A percentile compares a stretch with the other conserved stretches of the same genome.
These are phyloP conservation scores for Sander lucioperca DNA, from an alignment of 2,113 vertebrate genomes.

Conservation along the genomic window DNA sequence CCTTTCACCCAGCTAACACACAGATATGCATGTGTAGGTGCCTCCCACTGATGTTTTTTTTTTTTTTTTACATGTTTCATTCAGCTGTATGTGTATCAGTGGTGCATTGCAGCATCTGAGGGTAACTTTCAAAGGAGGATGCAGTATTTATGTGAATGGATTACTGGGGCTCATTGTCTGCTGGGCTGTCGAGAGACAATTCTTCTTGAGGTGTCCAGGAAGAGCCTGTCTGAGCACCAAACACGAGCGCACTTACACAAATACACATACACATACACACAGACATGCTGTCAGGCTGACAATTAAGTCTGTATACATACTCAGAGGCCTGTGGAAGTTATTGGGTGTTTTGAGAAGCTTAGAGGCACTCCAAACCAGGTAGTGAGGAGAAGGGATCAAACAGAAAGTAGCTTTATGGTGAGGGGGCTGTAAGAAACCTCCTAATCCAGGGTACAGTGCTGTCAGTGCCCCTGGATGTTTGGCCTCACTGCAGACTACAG, in stretches of 20 bases:
- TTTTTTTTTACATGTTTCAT: constrained; percentile 23
- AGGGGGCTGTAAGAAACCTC: constrained; percentile 6
- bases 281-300: constrained; percentile 26
- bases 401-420: constrained; percentile 13
- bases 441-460: constrained; percentile 7
- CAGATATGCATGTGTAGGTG: neutral
- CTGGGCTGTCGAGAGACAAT: constrained; percentile 57
- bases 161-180: constrained; percentile 65
- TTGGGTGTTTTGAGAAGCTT: constrained; percentile 22
- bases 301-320: constrained; percentile 52
- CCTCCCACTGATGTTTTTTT: neutral
- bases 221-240: constrained; percentile 32
- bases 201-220: constrained; percentile 42
- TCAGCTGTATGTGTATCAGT: constrained; percentile 29
- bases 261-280: constrained; percentile 2
- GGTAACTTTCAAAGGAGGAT: constrained; percentile 29
- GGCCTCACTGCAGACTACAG: constrained; percentile 8
- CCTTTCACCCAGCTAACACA: neutral
- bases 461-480: constrained; percentile 36
- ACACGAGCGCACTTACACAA: constrained; percentile 9
- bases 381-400: constrained; percentile 21
- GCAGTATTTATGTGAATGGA: constrained; percentile 71
- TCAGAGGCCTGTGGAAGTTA: constrained; percentile 30
- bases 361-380: constrained; percentile 26
- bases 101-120: constrained; percentile 60